Percentiles rank a stretch among this genome's conserved stretches.
Conservation (phyloP, 2,888 invertebrate species). For the Callyntrura sp. region DNA sequence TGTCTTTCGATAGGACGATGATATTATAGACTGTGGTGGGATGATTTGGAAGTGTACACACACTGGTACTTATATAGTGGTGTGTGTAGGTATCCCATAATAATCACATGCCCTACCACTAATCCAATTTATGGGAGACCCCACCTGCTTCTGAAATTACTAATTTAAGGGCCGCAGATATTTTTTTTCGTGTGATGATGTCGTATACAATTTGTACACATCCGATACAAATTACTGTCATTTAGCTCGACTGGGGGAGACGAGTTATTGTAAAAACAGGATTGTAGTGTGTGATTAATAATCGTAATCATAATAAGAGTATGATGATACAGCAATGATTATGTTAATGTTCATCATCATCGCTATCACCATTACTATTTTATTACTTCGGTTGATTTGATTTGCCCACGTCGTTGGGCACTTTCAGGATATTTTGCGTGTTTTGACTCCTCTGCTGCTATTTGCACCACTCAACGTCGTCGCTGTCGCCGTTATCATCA, state of each 20-base stretch:
- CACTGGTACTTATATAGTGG: too few relatives aligned
- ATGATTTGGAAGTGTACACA: too few relatives aligned
- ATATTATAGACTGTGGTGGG: too few relatives aligned
- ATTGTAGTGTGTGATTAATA: slow-evolving; percentile 28
- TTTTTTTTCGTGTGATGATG: slow-evolving; percentile 14
- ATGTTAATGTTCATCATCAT: too few relatives aligned
- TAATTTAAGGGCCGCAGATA: slow-evolving; percentile 10
- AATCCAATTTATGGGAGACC: slow-evolving; percentile 46
- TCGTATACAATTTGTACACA: too few relatives aligned
- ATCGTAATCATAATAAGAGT: slow-evolving; percentile 14
- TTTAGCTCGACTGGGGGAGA: background rate
- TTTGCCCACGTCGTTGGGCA: slow-evolving; percentile 52
- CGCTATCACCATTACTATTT: too few relatives aligned
- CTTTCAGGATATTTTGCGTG: slow-evolving; percentile 3
- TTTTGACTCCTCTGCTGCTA: slow-evolving; percentile 10
- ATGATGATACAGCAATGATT: too few relatives aligned
- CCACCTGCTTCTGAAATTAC: slow-evolving; percentile 48
- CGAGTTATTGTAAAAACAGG: background rate
- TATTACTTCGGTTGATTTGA: background rate
- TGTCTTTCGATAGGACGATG: too few relatives aligned
- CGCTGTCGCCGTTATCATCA: background rate
- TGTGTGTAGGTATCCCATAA: too few relatives aligned
- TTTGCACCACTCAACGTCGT: background rate
- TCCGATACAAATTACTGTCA: slow-evolving; percentile 16
- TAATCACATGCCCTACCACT: too few relatives aligned